phyloP scores from a whole-genome alignment of 1,140 invertebrate genomes.

The Listronotus bonariensis region DNA sequence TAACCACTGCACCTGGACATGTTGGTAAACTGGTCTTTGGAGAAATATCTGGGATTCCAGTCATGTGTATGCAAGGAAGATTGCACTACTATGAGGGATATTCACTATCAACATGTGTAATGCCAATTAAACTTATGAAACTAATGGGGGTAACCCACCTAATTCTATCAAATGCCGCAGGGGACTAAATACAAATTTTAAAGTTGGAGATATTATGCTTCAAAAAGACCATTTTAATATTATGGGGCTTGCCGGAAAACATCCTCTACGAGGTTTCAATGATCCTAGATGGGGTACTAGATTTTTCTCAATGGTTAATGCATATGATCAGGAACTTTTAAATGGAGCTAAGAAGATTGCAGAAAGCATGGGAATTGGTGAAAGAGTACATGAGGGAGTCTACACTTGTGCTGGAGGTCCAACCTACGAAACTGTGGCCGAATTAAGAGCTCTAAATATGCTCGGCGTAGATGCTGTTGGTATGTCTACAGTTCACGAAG shows the following conservation, averaged over 20 bases:
- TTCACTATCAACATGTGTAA: slow-evolving; percentile 83
- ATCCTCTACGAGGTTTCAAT: slow-evolving; percentile 87
- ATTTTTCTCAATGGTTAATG: slow-evolving; percentile 85
- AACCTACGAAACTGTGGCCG: slow-evolving; percentile 90
- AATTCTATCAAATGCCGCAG: slow-evolving; percentile 91
- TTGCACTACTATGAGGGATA: slow-evolving; percentile 96
- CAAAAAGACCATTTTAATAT: slow-evolving; percentile 95
- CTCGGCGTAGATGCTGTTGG: slow-evolving; percentile 89
- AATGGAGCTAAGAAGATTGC: slow-evolving; percentile 72
- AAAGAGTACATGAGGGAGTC: slow-evolving; percentile 80
- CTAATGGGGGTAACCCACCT: slow-evolving; percentile 83
- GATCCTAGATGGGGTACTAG: slow-evolving; percentile 90
- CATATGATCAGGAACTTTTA: slow-evolving; percentile 78
- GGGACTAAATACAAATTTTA: slow-evolving; percentile 84
- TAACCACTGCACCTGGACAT: slow-evolving; percentile 87
- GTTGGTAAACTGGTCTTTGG: slow-evolving; percentile 87
- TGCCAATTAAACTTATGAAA: slow-evolving; percentile 93
- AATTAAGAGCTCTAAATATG: slow-evolving; percentile 77
- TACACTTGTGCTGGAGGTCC: slow-evolving; percentile 91
- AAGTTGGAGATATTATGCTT: slow-evolving; percentile 92
- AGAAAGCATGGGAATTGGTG: slow-evolving; percentile 71
- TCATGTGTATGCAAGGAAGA: slow-evolving; percentile 93
- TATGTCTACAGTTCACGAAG: slow-evolving; percentile 89
- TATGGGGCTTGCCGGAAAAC: slow-evolving; percentile 87
- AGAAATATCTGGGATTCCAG: slow-evolving; percentile 70